Evolutionary conservation across 2,888 invertebrate species (phyloP), one percentile per base, ranked within the genome.

Genomic region (Ophion costatus): DNA sequence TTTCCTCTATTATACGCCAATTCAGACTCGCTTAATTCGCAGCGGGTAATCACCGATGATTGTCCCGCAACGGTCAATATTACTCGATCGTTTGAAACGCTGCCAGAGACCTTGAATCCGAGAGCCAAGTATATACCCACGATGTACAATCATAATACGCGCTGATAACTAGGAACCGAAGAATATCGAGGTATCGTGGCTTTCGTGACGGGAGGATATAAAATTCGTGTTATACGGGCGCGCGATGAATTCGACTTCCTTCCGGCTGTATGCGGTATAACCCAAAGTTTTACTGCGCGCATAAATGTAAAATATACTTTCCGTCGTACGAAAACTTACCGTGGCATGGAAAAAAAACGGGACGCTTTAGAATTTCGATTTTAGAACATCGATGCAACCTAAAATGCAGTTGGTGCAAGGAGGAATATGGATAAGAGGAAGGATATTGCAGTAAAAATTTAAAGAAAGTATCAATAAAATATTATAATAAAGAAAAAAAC

Each of bases 161-260:
- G 51, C 33, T 29, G 63, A 45, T n/a, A n/a, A 57, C 63, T 22
- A 1, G 6, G 22, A 14, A 24, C n/a, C 10, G 0, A 57, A 69
- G 10, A 63, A 73, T 71, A 80, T 74, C 59, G 66, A 42, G 61
- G 71, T 71, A 20, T 66, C 57, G 38, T 9, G 38, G 66, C 66
- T 79, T 71, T 51, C 84, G 84, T 85, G 84, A 85, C 79, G 45
- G 78, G 61, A 61, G 75, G 70, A 79, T 85, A 80, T 82, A 71
- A 85, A 82, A 85, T 73, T 79, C 66, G 42, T 64, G 45, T 79
- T 66, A 33, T 33, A 38, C 57, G 56, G 9, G 20, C 56, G 45
- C 42, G 64, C 22, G 70, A 81, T 75, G 75, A 75, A 51, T 81
- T 81, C 51, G 63, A 71, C 70, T 76, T 66, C 51, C 64, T 51